Percentiles rank a stretch among this genome's conserved stretches.
These are phyloP conservation scores for Desoria tigrina DNA, from an alignment of 2,888 invertebrate genomes.

Conservation along the genomic window DNA sequence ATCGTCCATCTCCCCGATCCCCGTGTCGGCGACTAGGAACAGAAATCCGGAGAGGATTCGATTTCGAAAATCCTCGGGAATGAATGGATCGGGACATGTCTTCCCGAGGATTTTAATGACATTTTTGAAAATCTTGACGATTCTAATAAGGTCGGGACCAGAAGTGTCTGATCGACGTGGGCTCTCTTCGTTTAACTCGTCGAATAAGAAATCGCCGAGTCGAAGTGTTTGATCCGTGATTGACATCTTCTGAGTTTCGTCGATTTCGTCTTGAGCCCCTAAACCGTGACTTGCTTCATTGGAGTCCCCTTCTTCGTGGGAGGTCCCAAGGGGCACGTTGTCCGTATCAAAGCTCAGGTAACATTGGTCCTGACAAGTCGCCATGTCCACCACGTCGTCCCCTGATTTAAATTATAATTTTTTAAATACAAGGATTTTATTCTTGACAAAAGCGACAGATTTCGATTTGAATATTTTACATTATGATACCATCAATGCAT, in stretches of 20 bases:
- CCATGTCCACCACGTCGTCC: slow-evolving; percentile 26
- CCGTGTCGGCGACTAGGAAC: slow-evolving; percentile 41
- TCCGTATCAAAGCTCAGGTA: slow-evolving; percentile 25
- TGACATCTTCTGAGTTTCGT: neutral
- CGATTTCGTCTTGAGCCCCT: slow-evolving; percentile 2
- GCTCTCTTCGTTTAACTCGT: slow-evolving; percentile 29
- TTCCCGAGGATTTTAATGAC: slow-evolving; percentile 38
- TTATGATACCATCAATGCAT: no score
- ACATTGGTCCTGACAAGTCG: slow-evolving; percentile 32
- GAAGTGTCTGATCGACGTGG: slow-evolving; percentile 3
- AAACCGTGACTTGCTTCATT: slow-evolving; percentile 25
- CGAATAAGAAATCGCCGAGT: slow-evolving; percentile 39
- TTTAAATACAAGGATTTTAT: slow-evolving; percentile 3
- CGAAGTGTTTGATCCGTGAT: slow-evolving; percentile 40
- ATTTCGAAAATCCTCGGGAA: slow-evolving; percentile 35
- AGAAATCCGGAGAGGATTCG: slow-evolving; percentile 43
- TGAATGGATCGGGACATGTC: slow-evolving; percentile 42
- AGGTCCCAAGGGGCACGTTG: slow-evolving; percentile 13
- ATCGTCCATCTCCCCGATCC: slow-evolving; percentile 43
- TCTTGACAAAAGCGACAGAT: no score
- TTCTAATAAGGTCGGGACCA: slow-evolving; percentile 32
- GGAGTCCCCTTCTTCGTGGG: slow-evolving; percentile 39
- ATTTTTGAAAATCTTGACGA: slow-evolving; percentile 34
- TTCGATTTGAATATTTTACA: no score
- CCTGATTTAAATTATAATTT: slow-evolving; percentile 14